Evolutionary conservation across 2,113 vertebrate genomes (phyloP), one percentile per base, ranked within the genome.

Genomic region (Piprites chloris): DNA sequence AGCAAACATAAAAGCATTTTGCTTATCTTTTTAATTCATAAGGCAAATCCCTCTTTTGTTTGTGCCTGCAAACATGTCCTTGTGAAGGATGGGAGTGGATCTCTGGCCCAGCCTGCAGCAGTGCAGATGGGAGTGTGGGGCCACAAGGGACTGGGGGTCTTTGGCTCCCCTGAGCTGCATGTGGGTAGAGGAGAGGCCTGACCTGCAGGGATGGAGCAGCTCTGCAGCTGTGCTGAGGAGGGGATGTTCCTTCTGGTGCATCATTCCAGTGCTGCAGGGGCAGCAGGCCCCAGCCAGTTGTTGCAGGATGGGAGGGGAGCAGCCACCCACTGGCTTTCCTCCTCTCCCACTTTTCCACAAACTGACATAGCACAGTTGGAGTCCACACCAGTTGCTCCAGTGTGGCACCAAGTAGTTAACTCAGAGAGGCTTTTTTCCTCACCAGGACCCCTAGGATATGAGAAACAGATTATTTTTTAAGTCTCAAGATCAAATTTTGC

Each of bases 181-280:
- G 4, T 2, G 1, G 50, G 14, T 53, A 9, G 14, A 62, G 85
- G 65, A 50, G 46, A 44, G 12, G 9, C 53, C 46, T 1, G 10
- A 33, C 33, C 47, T 74, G 62, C 18, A 27, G 68, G 37, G 37
- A 50, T 33, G 69, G 33, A 49, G 53, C 68, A 65, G 74, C 47
- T 81, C 73, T 4, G 0, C 7, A 4, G 71, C 66, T 69, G 32
- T 58, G 59, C 74, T 32, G 50, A 44, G 56, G 46, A 24, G 0
- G 7, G 47, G 10, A 23, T 74, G 24, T 61, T 59, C 37, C 61
- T 44, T 28, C 50, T 1, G 0, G 4, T 22, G 42, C 5, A 4
- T 44, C 46, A 35, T 12, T 32, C 47, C 68, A 65, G 55, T 0
- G 15, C 44, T 19, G 21, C 18, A 39, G 39, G 65, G 24, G n/a